Conservation (phyloP, 2,113 vertebrate species). For the Hiodon alosoides region DNA sequence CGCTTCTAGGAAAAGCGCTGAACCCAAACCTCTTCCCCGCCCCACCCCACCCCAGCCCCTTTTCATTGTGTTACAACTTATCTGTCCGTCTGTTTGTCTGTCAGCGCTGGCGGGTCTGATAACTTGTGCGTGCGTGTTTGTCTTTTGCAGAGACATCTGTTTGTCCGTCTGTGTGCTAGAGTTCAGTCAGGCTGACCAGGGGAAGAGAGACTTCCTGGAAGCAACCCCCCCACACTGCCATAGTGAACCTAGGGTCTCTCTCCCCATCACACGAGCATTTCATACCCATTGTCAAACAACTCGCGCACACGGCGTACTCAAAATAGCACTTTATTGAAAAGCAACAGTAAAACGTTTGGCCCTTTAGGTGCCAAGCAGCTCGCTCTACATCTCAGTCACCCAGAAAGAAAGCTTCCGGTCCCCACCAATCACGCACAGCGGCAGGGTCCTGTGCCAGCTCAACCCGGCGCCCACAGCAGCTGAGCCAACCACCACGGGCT, state of each 20-base stretch:
- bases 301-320: slow-evolving; percentile 23
- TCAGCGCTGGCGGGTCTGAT: neutral
- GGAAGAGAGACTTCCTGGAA: no score
- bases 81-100: neutral
- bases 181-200: no score
- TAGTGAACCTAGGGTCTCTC: no score
- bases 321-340: slow-evolving; percentile 55
- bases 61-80: neutral
- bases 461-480: slow-evolving; percentile 80
- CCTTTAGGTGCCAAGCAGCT: neutral
- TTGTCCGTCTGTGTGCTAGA: neutral
- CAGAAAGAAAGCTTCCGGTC: slow-evolving; percentile 91
- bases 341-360: slow-evolving; percentile 29
- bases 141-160: neutral
- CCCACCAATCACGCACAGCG: slow-evolving; percentile 81
- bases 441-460: slow-evolving; percentile 88
- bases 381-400: slow-evolving; percentile 87
- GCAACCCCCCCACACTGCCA: no score
- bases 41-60: neutral
- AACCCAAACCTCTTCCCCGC: neutral
- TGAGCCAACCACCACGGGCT: slow-evolving; percentile 82
- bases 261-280: neutral
- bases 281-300: neutral
- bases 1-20: slow-evolving; percentile 33
- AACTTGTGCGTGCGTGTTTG: no score